Evolutionary conservation across 2,113 vertebrate genomes (phyloP).

Genomic region (Ginglymostoma cirratum): DNA sequence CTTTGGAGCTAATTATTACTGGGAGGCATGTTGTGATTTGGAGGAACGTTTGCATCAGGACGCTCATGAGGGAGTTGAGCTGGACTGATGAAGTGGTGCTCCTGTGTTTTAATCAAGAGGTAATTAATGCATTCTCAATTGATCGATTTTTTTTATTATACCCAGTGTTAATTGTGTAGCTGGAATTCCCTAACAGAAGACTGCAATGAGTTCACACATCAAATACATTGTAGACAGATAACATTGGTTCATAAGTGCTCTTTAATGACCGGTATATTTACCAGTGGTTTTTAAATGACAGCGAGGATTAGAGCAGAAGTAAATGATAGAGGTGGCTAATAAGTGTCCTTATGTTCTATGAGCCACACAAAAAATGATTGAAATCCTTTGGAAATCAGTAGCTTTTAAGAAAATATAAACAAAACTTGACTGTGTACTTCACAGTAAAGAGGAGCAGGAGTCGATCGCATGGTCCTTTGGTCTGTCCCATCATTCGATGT

Average conservation of each 20-base stretch:
- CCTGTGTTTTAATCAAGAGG: neutral
- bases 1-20: neutral
- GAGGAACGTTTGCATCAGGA: neutral
- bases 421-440: neutral
- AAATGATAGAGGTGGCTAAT: neutral
- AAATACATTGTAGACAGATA: neutral
- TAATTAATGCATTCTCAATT: neutral
- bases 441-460: too few species aligned
- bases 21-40: neutral
- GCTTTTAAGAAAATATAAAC: neutral
- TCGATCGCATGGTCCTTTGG: too few species aligned
- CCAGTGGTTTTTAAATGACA: neutral
- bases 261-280: neutral
- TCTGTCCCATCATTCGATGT: too few species aligned
- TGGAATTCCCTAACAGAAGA: neutral
- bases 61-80: neutral
- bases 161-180: neutral
- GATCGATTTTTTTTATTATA: conserved; percentile 11
- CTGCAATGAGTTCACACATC: neutral
- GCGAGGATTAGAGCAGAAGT: neutral
- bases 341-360: neutral
- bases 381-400: neutral
- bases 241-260: too few species aligned
- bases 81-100: conserved; percentile 6
- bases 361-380: neutral